These are phyloP conservation scores for Leguminivora glycinivorella DNA, from an alignment of 1,140 invertebrate species.

Conservation along the genomic window DNA sequence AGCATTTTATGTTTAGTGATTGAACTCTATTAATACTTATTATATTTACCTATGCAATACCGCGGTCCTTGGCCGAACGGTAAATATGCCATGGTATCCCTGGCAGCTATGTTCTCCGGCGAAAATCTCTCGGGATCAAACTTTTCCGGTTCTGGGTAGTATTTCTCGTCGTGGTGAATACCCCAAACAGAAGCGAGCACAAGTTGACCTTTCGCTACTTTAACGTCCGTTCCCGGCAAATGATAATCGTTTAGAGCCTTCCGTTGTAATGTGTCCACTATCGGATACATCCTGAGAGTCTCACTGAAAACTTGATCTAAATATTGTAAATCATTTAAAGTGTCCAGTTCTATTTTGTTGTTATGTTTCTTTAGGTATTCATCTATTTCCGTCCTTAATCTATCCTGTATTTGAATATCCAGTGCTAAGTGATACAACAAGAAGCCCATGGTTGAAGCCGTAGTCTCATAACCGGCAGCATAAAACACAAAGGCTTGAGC, in stretches of 20 bases:
- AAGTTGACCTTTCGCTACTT: slow-evolving; percentile 67
- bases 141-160: slow-evolving; percentile 67
- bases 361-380: slow-evolving; percentile 57
- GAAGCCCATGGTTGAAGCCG: slow-evolving; percentile 43
- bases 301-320: slow-evolving; percentile 58
- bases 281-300: slow-evolving; percentile 81
- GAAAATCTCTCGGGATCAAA: slow-evolving; percentile 81
- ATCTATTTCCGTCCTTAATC: slow-evolving; percentile 57
- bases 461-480: slow-evolving; percentile 58
- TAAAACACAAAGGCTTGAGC: slow-evolving; percentile 66
- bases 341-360: slow-evolving; percentile 63
- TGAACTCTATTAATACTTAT: too few species aligned
- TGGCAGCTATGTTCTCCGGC: slow-evolving; percentile 61
- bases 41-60: slow-evolving; percentile 77
- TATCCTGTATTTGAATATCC: slow-evolving; percentile 63
- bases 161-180: slow-evolving; percentile 44
- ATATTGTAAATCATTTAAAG: slow-evolving; percentile 72
- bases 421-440: slow-evolving; percentile 59
- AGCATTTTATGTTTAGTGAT: not conserved
- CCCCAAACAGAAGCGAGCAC: slow-evolving; percentile 38
- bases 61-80: slow-evolving; percentile 81
- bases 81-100: slow-evolving; percentile 73
- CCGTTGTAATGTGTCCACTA: slow-evolving; percentile 77
- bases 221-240: slow-evolving; percentile 71
- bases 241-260: slow-evolving; percentile 76